Conservation (phyloP, 2,113 vertebrate species). For the Callocephalon fimbriatum region DNA sequence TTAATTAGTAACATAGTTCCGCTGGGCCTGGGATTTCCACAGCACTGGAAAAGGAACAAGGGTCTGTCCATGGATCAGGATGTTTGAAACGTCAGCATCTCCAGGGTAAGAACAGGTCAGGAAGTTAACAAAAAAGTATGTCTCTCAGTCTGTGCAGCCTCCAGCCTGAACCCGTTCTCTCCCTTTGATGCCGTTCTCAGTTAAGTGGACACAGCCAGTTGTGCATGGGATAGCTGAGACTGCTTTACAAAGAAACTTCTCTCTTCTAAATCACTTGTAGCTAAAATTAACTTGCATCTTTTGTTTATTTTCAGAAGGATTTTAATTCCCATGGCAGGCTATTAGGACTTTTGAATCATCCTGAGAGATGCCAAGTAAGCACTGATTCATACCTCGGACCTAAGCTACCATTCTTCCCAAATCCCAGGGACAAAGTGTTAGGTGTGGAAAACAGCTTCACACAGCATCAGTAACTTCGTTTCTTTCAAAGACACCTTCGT, state of each 20-base stretch:
- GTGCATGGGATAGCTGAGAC: background rate
- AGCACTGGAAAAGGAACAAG: background rate
- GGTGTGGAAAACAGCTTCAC: background rate
- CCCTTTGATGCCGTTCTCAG: background rate
- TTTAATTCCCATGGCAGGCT: background rate
- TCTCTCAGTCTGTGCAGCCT: background rate
- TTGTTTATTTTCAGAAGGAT: background rate
- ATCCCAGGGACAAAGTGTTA: fast-evolving
- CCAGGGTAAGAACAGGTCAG: background rate
- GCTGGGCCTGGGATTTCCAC: background rate
- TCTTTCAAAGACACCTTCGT: background rate
- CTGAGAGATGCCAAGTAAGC: background rate
- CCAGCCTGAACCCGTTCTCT: background rate
- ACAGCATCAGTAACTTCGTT: background rate
- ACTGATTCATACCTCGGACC: background rate
- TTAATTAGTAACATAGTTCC: background rate
- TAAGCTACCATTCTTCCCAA: background rate
- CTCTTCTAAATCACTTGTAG: background rate
- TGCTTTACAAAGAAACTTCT: background rate
- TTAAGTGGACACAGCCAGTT: background rate
- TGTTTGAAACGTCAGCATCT: background rate
- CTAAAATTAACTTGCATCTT: background rate
- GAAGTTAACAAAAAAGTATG: background rate
- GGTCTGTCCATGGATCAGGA: background rate
- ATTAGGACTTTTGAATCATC: background rate